Percentiles rank a stretch among this genome's conserved stretches.
These are phyloP conservation scores for Chaenodraco wilsoni DNA, from an alignment of 2,797 vertebrate species.

Conservation along the genomic window DNA sequence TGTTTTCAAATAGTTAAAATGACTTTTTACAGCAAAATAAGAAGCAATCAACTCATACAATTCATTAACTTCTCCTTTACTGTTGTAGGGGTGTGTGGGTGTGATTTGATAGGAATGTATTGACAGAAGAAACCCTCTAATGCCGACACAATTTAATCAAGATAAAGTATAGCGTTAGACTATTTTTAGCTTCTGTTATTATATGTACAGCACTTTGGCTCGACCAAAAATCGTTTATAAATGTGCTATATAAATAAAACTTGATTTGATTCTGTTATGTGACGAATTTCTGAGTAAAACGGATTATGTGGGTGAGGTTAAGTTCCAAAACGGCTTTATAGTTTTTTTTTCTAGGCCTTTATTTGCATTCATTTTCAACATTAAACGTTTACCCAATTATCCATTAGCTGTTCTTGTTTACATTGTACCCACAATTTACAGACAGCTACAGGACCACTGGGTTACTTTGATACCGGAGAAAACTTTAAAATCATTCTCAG, in stretches of 20 bases:
- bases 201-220: too few species aligned
- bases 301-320: not conserved
- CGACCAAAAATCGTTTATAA: too few species aligned
- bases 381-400: not conserved
- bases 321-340: not conserved
- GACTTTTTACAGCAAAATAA: too few species aligned
- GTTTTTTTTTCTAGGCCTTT: not conserved
- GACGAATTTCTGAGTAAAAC: not conserved
- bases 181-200: not conserved
- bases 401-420: not conserved
- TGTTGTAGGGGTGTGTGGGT: not conserved
- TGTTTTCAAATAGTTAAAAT: too few species aligned
- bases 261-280: too few species aligned
- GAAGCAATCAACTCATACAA: too few species aligned
- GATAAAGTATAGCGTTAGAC: not conserved
- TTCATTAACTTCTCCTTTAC: not conserved
- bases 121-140: not conserved
- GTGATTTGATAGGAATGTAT: not conserved
- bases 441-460: too few species aligned
- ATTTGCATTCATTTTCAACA: not conserved
- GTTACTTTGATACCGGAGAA: too few species aligned
- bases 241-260: too few species aligned
- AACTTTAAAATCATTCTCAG: too few species aligned
- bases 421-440: not conserved
- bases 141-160: not conserved